These are phyloP conservation scores for Heliconius melpomene DNA, from an alignment of 1,140 invertebrate species.

Conservation along the genomic window DNA sequence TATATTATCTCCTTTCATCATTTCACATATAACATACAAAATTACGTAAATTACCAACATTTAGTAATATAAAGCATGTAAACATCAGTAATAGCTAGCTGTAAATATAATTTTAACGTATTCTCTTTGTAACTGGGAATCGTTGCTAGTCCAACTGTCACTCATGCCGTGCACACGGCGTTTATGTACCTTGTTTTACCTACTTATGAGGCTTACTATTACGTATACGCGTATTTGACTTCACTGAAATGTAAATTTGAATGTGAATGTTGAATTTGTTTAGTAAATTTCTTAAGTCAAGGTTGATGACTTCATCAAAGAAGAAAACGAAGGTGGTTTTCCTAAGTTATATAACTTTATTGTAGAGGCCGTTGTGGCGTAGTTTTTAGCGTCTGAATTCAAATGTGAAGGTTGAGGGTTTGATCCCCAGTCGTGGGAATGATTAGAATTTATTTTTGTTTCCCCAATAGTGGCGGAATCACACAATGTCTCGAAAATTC, in stretches of 20 bases:
- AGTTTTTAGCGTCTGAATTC: no score
- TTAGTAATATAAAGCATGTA: background rate
- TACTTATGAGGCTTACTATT: background rate
- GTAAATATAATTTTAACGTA: slow-evolving; percentile 1
- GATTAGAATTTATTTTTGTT: no score
- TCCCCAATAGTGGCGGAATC: no score
- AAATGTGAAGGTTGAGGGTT: no score
- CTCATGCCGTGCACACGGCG: background rate
- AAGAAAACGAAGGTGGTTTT: no score
- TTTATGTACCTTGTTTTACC: background rate
- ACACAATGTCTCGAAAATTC: no score
- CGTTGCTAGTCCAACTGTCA: slow-evolving; percentile 1
- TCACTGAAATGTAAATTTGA: background rate
- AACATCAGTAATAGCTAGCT: background rate
- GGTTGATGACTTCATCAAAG: background rate
- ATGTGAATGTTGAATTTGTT: background rate
- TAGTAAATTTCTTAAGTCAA: background rate
- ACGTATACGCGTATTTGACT: background rate
- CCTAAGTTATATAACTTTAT: no score
- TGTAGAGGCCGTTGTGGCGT: no score
- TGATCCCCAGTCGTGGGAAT: no score
- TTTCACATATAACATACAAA: no score
- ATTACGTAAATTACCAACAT: background rate
- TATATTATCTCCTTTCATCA: no score
- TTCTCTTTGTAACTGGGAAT: background rate